Conservation (phyloP, 2,797 vertebrate species). For the Tolypeutes matacus region DNA sequence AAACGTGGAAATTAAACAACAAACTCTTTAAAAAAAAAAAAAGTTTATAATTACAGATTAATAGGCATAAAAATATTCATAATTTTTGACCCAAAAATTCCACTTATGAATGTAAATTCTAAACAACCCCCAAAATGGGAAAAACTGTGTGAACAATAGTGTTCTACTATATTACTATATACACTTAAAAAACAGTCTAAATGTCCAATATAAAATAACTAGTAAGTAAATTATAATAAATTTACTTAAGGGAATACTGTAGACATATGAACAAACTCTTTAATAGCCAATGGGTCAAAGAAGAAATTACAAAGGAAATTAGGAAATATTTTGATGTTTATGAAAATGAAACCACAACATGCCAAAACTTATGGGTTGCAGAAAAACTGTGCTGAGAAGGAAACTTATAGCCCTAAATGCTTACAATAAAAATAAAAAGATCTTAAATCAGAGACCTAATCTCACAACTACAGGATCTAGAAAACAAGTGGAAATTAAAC, state of each 20-base stretch:
- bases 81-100: background rate
- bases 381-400: too few species aligned
- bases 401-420: too few species aligned
- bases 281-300: too few species aligned
- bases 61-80: background rate
- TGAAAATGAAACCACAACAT: too few species aligned
- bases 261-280: background rate
- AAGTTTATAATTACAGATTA: background rate
- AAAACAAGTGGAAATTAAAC: too few species aligned
- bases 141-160: background rate
- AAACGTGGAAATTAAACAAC: too few species aligned
- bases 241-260: background rate
- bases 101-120: background rate
- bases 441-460: too few species aligned
- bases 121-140: background rate
- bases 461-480: too few species aligned
- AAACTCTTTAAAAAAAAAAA: background rate
- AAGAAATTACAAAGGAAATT: too few species aligned
- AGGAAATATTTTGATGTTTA: too few species aligned
- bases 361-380: too few species aligned
- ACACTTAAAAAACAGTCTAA: background rate
- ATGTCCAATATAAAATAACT: background rate
- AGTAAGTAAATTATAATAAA: background rate
- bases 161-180: background rate
- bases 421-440: too few species aligned